Conservation (phyloP, 2,888 invertebrate species). For the Acleris emargana region DNA sequence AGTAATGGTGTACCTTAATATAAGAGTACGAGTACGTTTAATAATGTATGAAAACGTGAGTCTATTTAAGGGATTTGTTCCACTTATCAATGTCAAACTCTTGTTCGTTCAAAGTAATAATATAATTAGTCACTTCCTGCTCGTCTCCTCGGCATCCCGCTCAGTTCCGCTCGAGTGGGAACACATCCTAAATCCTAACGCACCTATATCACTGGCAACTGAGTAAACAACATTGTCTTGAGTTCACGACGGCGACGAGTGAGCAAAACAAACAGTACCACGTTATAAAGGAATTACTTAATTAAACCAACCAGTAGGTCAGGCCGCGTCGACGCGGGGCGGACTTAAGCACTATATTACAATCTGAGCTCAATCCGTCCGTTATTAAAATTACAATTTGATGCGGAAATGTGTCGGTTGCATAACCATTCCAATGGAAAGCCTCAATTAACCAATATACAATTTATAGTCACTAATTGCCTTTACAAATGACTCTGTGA, state of each 20-base stretch:
- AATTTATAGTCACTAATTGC: too few relatives aligned
- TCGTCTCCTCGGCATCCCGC: too few relatives aligned
- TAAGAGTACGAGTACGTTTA: too few relatives aligned
- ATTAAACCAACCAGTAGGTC: slow-evolving; percentile 31
- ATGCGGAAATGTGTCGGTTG: neutral
- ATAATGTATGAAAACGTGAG: too few relatives aligned
- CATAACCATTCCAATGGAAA: neutral
- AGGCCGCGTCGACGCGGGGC: slow-evolving; percentile 14
- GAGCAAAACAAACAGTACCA: slow-evolving; percentile 22
- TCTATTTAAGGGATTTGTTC: too few relatives aligned
- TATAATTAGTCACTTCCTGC: too few relatives aligned
- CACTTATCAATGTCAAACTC: too few relatives aligned
- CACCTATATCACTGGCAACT: slow-evolving; percentile 13
- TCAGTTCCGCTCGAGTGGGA: too few relatives aligned
- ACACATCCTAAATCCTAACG: slow-evolving; percentile 5
- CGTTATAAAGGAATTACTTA: slow-evolving; percentile 30
- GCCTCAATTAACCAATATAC: too few relatives aligned
- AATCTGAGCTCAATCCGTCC: slow-evolving; percentile 1
- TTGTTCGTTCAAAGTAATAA: too few relatives aligned
- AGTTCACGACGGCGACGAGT: slow-evolving; percentile 7
- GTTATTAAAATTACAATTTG: slow-evolving; percentile 18
- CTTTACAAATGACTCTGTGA: too few relatives aligned
- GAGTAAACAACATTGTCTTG: slow-evolving; percentile 22
- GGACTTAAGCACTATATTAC: slow-evolving; percentile 27
- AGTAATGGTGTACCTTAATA: too few relatives aligned